Evolutionary conservation across 2,888 invertebrate genomes (phyloP).

Genomic region (Piscicola geometra): DNA sequence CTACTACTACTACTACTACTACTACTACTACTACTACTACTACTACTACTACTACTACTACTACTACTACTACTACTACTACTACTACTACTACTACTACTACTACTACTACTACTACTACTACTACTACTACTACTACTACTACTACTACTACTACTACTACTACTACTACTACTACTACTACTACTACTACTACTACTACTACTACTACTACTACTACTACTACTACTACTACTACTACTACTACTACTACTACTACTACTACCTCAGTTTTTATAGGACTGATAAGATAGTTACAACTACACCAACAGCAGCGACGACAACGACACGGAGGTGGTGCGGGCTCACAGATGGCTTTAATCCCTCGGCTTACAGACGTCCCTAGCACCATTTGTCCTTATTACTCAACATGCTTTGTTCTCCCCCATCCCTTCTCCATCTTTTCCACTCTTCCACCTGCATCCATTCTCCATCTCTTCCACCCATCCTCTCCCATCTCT

Average conservation of each 20-base stretch:
- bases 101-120: slow-evolving; percentile 11
- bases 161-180: slow-evolving; percentile 11
- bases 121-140: slow-evolving; percentile 8
- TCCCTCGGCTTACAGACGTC: too few relatives aligned
- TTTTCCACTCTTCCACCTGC: too few relatives aligned
- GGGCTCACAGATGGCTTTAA: too few relatives aligned
- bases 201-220: slow-evolving; percentile 8
- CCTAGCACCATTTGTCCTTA: too few relatives aligned
- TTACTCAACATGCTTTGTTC: too few relatives aligned
- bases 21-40: slow-evolving; percentile 8
- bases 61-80: slow-evolving; percentile 8
- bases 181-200: slow-evolving; percentile 8
- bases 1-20: slow-evolving; percentile 12
- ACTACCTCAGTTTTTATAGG: too few relatives aligned
- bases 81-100: slow-evolving; percentile 8
- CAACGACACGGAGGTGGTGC: too few relatives aligned
- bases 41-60: slow-evolving; percentile 4
- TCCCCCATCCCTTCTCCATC: too few relatives aligned
- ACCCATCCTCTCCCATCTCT: too few relatives aligned
- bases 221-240: slow-evolving; percentile 11
- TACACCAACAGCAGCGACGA: too few relatives aligned
- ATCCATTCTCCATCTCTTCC: too few relatives aligned
- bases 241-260: slow-evolving; percentile 8
- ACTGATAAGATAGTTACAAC: too few relatives aligned
- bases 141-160: neutral